phyloP scores from a whole-genome alignment of 2,113 vertebrate genomes.

The Ctenodactylus gundi region DNA sequence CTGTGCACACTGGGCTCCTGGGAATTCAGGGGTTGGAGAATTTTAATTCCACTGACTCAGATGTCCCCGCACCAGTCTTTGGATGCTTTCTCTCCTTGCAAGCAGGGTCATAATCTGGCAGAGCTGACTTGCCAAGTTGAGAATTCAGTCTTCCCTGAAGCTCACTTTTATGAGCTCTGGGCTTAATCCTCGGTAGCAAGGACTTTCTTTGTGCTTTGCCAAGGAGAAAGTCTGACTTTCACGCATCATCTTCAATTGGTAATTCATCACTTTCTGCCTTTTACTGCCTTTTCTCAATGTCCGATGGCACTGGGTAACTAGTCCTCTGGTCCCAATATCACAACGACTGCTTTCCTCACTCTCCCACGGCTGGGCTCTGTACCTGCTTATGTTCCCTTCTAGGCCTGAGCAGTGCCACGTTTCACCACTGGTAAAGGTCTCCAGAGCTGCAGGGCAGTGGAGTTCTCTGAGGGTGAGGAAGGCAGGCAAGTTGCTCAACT shows the following conservation, averaged over 20 bases:
- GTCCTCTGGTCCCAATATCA: not conserved
- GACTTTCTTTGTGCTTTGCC: not conserved
- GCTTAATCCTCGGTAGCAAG: not conserved
- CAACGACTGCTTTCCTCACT: not conserved
- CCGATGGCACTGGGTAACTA: not conserved
- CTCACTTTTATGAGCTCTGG: not conserved
- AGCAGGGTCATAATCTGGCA: not conserved
- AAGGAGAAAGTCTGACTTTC: not conserved
- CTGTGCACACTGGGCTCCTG: not conserved
- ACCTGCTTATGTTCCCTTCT: not conserved
- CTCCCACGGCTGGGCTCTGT: not conserved
- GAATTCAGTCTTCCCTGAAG: not conserved
- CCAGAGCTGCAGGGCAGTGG: not conserved
- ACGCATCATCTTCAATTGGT: not conserved
- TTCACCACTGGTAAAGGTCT: not conserved
- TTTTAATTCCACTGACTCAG: not conserved
- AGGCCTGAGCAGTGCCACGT: too few species aligned
- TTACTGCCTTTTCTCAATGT: not conserved
- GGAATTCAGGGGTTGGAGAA: not conserved
- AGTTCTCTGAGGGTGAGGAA: not conserved
- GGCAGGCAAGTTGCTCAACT: not conserved
- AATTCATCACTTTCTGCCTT: too few species aligned
- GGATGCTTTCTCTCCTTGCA: not conserved
- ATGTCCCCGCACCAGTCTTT: not conserved
- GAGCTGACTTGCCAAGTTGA: not conserved